A percentile compares a stretch with the other conserved stretches of the same genome.
Evolutionary conservation across 2,888 invertebrate genomes (phyloP).

Genomic region (Eurytoma californica): DNA sequence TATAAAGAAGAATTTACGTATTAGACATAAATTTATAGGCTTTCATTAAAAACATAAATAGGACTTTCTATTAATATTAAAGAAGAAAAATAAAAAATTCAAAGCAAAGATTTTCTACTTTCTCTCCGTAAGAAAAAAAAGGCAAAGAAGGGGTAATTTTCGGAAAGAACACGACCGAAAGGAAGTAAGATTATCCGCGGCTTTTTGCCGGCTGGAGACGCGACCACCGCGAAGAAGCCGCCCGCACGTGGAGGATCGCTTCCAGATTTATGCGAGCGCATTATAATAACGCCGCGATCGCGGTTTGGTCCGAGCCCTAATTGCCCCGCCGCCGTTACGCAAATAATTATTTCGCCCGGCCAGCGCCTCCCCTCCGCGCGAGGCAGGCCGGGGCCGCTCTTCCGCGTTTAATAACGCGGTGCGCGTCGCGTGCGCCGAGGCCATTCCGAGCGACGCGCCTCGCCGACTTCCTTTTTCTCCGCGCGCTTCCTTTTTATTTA

Average conservation of each 20-base stretch:
- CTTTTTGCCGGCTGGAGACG: no score
- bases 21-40: no score
- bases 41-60: no score
- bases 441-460: slow-evolving; percentile 44
- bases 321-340: slow-evolving; percentile 16
- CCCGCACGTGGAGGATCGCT: neutral
- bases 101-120: no score
- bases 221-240: no score
- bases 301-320: slow-evolving; percentile 19
- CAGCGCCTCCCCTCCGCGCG: neutral
- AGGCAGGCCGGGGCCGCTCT: slow-evolving; percentile 11
- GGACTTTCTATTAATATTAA: no score
- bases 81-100: no score
- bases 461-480: slow-evolving; percentile 25
- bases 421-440: slow-evolving; percentile 41
- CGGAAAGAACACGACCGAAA: no score
- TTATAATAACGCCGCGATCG: slow-evolving; percentile 1
- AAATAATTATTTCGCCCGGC: slow-evolving; percentile 34
- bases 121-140: no score
- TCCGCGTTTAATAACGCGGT: slow-evolving; percentile 47
- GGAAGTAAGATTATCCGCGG: no score
- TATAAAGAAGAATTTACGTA: slow-evolving; percentile 19
- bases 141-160: no score
- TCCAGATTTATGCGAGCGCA: slow-evolving; percentile 11
- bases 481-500: neutral